Evolutionary conservation across 37 sponge, comb jelly and placozoan species (phyloP), one percentile per base, ranked within the genome.

Genomic region (Spongia lamella): DNA sequence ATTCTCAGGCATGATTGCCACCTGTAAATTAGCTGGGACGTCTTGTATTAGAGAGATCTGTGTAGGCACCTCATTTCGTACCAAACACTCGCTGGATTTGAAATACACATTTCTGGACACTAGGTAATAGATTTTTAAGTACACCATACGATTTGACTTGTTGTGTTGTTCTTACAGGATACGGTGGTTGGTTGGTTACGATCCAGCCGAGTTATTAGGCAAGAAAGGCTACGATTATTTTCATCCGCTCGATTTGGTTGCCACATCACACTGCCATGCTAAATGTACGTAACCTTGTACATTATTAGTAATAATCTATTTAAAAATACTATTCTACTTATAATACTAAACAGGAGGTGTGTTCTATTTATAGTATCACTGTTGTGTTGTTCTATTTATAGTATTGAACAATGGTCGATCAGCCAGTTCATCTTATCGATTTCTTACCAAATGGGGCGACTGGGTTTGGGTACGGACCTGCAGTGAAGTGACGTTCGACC

Each of bases 161-260:
- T 43, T 49, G 37, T 19, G 29, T 37, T 3, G 2, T n/a, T n/a
- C n/a, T 2, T 33, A 9, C 56, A 88, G 90, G 38, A 89, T 89
- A 51, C 56, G 81, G 9, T 78, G 84, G 81, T 80, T 89, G 39
- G 36, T 89, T 19, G 90, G 90, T 7, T 89, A 84, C 37, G 90
- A 89, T 70, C 90, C 90, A 22, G 68, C 90, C 3, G 90, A 89
- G 21, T 84, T 89, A 85, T 38, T 80, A 14, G 84, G 81, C 1
- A 38, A 72, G 19, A 84, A 84, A 24, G 90, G 81, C 33, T 84
- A 83, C 35, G 68, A 80, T 25, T 89, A 83, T 67, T 84, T 89
- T 61, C 90, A 89, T 22, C 90, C 90, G 16, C 36, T 68, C 63
- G 89, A 89, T 51, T 75, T 89, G 9, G 66, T 40, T 4, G 70